Base-by-base conservation (phyloP, 2,113 vertebrate species). In the Narcine bancroftii region DNA sequence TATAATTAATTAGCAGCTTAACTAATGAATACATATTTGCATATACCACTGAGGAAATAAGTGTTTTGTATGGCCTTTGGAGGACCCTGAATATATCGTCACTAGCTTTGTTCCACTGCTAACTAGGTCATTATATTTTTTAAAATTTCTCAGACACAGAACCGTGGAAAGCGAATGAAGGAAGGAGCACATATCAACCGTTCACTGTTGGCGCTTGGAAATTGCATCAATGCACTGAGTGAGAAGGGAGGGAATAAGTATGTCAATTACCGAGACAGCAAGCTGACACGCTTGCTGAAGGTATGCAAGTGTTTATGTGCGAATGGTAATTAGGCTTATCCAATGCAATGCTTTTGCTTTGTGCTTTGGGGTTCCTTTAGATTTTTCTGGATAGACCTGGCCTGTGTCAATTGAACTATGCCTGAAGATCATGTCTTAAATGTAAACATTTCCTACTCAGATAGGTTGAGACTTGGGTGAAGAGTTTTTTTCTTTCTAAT, bases 111-210 rank as follows among this genome's bases (percentile, higher is more conserved):
- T 3, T 39, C 21, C 47, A 10, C 9, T 15, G 42, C 26, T 24
- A 79, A n/a, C n/a, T n/a, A n/a, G n/a, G n/a, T n/a, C n/a, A n/a
- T n/a, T n/a, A n/a, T n/a, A n/a, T n/a, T n/a, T n/a, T n/a, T n/a
- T n/a, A n/a, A 92, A 6, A 77, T 1, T 91, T 36, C 56, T 76
- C 92, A 98, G 97, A 99, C 97, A 0, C 98, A 97, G 96, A 98
- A 99, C 94, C 94, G 97, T 0, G 98, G 98, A 69, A 97, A 98
- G 94, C 95, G 98, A 92, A 96, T 99, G 95, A 99, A 98, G 93
- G 98, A 99, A 92, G 98, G 98, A 0, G 98, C 97, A 26, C 98
- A 98, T 95, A 99, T 99, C 95, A 99, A 99, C 95, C 96, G 97
- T 75, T 98, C 98, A 1, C 96, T 99, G 66, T 95, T 99, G 93